Percentiles rank a stretch among this genome's conserved stretches.
Evolutionary conservation across 2,113 vertebrate genomes (phyloP).

Genomic region (Platycercus adscitus): DNA sequence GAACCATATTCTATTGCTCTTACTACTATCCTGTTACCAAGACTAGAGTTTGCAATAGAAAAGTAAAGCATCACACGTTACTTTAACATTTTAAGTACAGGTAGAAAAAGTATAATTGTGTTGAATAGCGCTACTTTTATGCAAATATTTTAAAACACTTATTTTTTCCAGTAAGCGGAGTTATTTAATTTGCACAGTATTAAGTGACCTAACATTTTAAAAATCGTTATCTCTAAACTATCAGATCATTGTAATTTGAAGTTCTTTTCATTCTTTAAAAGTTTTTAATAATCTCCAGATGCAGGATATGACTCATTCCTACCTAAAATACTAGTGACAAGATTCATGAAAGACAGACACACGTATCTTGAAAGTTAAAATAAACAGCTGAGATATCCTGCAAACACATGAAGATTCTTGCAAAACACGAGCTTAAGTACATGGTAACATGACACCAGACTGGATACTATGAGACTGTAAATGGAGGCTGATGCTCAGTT

Average conservation of each 20-base stretch:
- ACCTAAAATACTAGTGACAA: neutral
- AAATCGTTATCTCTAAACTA: neutral
- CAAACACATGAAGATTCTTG: neutral
- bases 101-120: neutral
- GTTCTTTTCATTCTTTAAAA: neutral
- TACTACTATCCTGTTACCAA: neutral
- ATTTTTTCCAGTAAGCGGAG: neutral
- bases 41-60: neutral
- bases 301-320: rapidly evolving
- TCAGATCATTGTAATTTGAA: neutral
- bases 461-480: neutral
- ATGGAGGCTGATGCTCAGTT: neutral
- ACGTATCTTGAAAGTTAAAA: neutral
- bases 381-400: neutral
- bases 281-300: neutral
- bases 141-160: neutral
- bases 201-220: neutral
- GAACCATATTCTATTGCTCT: neutral
- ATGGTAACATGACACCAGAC: neutral
- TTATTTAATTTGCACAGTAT: neutral
- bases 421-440: neutral
- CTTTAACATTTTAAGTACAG: neutral
- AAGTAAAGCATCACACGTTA: neutral
- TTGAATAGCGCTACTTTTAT: neutral
- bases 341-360: neutral